Evolutionary conservation across 2,797 vertebrate genomes (phyloP).

Genomic region (Pangasius mekongensis): DNA sequence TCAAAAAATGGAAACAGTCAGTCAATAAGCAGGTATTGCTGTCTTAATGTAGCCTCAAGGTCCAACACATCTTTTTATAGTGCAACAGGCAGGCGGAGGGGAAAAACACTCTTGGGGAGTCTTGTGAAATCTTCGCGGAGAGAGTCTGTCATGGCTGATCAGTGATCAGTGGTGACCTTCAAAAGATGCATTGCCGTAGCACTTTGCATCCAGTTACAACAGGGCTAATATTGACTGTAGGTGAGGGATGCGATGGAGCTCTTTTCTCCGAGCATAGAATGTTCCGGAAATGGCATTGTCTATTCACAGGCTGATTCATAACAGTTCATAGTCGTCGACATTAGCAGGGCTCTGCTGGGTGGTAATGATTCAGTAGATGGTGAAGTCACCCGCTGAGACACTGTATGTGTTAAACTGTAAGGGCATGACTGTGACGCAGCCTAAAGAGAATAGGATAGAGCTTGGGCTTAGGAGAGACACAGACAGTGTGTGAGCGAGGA

Average conservation of each 20-base stretch:
- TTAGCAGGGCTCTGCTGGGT: slow-evolving; percentile 13
- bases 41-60: background rate
- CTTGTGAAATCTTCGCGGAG: background rate
- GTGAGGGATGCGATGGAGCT: slow-evolving; percentile 1
- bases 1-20: background rate
- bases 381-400: slow-evolving; percentile 21
- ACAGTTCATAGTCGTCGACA: background rate
- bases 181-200: background rate
- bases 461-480: slow-evolving; percentile 25
- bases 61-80: background rate
- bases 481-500: slow-evolving; percentile 31
- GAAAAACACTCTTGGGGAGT: background rate
- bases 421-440: slow-evolving; percentile 46
- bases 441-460: slow-evolving; percentile 37
- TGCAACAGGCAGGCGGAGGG: background rate
- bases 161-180: background rate
- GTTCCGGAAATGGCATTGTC: slow-evolving; percentile 20
- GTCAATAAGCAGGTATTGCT: background rate
- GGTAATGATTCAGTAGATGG: slow-evolving; percentile 32
- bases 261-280: slow-evolving; percentile 12
- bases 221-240: slow-evolving; percentile 44
- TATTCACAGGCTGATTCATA: slow-evolving; percentile 31
- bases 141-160: background rate
- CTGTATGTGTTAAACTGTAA: slow-evolving; percentile 45
- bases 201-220: background rate